Evolutionary conservation across 2,113 vertebrate species (phyloP), one percentile per base, ranked within the genome.

Genomic region (Chloroceryle aenea): DNA sequence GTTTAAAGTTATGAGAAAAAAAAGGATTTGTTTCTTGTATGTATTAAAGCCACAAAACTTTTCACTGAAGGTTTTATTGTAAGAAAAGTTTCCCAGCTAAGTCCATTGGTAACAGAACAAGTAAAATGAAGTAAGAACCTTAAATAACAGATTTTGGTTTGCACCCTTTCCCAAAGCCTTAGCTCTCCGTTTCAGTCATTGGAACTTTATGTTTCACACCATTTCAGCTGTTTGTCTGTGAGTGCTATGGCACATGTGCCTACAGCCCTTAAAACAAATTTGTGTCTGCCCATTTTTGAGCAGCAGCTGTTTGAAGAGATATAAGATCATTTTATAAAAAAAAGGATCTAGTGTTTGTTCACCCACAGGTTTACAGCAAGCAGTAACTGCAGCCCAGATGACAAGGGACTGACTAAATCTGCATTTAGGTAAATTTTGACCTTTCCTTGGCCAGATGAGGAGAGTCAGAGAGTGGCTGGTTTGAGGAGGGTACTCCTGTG

Each of bases 231-330:
- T 81, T 71, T 75, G 66, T 74, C 72, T 29, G 16, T 7, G 9
- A 84, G 40, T 40, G 22, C 63, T 40, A 17, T 10, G 29, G 42
- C 32, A 29, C 11, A 12, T 0, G 0, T 21, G 34, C 13, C 42
- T 81, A 13, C 34, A 50, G 64, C 10, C 74, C n/a, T 53, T 69
- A 12, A 68, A 72, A 15, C 12, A 62, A 56, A 30, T 20, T 29
- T 36, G 12, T 34, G 17, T 43, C 58, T 69, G 38, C 34, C 21
- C 3, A 9, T 34, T 38, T 81, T 61, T 38, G 10, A 79, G 64
- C 47, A 75, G 77, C 26, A 64, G 62, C 34, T 75, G 16, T 72
- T 94, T 61, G 56, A 91, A 81, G 32, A 82, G 14, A 61, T 25
- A 12, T 5, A 62, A 53, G 34, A 40, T 19, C 53, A 66, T 66